Base-by-base conservation (phyloP, 2,113 vertebrate genomes). In the Calyptomena viridis region DNA sequence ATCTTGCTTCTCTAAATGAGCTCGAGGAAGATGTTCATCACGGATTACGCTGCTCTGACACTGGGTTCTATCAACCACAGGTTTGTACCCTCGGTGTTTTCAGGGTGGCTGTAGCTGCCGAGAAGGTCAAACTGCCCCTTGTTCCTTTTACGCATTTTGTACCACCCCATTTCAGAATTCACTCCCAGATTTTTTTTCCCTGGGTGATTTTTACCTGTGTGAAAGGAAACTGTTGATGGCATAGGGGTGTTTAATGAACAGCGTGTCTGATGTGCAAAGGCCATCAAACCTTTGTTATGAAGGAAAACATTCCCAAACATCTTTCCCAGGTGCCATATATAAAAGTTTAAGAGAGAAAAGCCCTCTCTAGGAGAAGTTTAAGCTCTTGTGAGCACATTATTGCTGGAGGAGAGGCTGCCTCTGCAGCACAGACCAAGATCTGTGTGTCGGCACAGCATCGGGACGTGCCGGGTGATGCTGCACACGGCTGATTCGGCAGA, bases 321-420 rank as follows among this genome's bases (percentile, higher is more conserved):
- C 53, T 56, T 73, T 16, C 24, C 13, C 3, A 52, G 52, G 37
- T 31, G 64, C 53, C 22, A 39, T 31, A 30, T 44, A 17, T 22
- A 44, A 47, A 66, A 68, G 39, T 39, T 27, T 16, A 6, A 3
- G 23, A 3, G 22, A 10, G 59, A 14, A 19, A 59, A 72, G 39
- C 17, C 24, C 58, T 68, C 24, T 17, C 12, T 1, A 12, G 73
- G 49, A 72, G 21, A 80, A 86, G 60, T 1, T 14, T 16, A 31
- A 44, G 67, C 37, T 85, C 35, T 31, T 0, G 9, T 0, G 30
- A 77, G 52, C 2, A 5, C 23, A 7, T 0, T 8, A 0, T 0
- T 5, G 31, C 71, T 27, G 75, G 60, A 40, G 59, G 44, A n/a
- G 55, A 33, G 17, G 64, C 75, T 40, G 72, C 20, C 67, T 5